A percentile compares a stretch with the other conserved stretches of the same genome.
These are phyloP conservation scores for Drosophila asahinai DNA, from an alignment of 1,140 invertebrate species.

Conservation along the genomic window DNA sequence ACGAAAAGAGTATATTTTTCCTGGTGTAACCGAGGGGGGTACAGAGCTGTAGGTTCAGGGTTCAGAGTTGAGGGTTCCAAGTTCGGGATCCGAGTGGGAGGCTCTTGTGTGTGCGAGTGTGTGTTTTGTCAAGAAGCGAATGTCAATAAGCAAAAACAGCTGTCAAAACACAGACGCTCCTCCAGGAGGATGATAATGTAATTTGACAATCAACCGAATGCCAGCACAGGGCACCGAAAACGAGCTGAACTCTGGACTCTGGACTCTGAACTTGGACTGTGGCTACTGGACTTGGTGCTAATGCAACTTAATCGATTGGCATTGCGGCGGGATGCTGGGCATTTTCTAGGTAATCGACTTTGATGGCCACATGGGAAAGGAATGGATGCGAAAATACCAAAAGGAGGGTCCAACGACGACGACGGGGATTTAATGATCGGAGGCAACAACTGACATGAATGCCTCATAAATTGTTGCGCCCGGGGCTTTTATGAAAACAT, in stretches of 20 bases:
- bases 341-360: constrained; percentile 81
- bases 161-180: constrained; percentile 75
- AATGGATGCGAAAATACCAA: constrained; percentile 30
- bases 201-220: constrained; percentile 77
- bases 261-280: background rate
- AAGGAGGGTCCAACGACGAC: background rate
- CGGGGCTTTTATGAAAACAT: constrained; percentile 69
- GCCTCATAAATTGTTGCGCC: constrained; percentile 64
- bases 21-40: background rate
- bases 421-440: constrained; percentile 46
- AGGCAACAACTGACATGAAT: constrained; percentile 55
- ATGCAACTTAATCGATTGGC: constrained; percentile 76
- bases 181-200: constrained; percentile 72
- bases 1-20: background rate
- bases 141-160: constrained; percentile 79
- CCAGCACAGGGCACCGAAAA: constrained; percentile 39
- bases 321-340: constrained; percentile 58
- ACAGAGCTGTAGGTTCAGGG: background rate
- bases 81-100: background rate
- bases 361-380: constrained; percentile 55
- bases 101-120: constrained; percentile 14
- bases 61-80: constrained; percentile 1
- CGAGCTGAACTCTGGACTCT: constrained; percentile 19
- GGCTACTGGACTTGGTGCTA: constrained; percentile 8
- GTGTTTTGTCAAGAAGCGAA: constrained; percentile 63